These are phyloP conservation scores for Andricus grossulariae DNA, from an alignment of 1,140 invertebrate genomes.

Conservation along the genomic window DNA sequence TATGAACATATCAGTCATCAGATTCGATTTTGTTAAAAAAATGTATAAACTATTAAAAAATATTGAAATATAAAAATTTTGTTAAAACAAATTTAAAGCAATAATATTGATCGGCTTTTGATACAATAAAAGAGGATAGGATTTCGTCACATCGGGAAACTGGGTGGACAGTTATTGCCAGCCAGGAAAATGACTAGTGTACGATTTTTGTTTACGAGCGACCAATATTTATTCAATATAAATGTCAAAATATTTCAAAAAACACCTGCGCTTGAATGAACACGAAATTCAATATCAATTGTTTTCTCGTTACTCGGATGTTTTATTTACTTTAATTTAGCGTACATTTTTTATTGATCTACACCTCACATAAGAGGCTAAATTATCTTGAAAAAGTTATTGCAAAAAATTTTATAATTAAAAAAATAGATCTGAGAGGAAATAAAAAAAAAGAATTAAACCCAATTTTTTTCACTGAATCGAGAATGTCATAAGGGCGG, in stretches of 20 bases:
- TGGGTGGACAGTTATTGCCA: slow-evolving; percentile 6
- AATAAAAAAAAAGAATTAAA: neutral
- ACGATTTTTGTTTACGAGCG: slow-evolving; percentile 22
- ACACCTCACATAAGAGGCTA: too few relatives aligned
- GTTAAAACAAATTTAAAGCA: neutral
- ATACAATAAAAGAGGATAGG: neutral
- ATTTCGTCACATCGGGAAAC: slow-evolving; percentile 23
- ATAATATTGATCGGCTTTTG: neutral
- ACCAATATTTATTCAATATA: slow-evolving; percentile 28
- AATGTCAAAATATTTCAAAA: slow-evolving; percentile 8
- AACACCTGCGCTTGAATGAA: slow-evolving; percentile 9
- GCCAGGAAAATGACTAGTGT: slow-evolving; percentile 7
- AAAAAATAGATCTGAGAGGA: neutral
- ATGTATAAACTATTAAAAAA: too few relatives aligned
- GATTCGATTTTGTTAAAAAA: too few relatives aligned
- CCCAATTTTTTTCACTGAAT: neutral
- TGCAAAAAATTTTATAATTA: too few relatives aligned
- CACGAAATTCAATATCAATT: neutral
- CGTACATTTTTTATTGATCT: too few relatives aligned
- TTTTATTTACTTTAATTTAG: neutral
- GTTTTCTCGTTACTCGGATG: neutral
- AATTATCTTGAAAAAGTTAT: too few relatives aligned
- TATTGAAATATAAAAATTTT: neutral
- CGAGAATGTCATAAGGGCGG: too few relatives aligned
- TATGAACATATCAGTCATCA: too few relatives aligned